phyloP scores from a whole-genome alignment of 2,888 invertebrate genomes.

The Anoplius nigerrimus region DNA sequence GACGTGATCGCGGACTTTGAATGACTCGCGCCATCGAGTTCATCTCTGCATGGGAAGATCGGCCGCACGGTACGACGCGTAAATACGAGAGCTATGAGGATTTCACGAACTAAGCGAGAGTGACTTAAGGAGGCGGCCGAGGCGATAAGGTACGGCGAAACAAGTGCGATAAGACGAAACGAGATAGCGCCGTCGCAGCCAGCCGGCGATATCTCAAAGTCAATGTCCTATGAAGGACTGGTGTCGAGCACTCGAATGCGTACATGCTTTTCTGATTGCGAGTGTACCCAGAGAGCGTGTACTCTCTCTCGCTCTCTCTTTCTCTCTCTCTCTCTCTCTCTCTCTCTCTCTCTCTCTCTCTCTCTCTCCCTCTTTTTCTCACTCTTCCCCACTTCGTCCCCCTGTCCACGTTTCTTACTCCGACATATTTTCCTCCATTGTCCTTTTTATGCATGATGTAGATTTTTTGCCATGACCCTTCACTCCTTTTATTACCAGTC shows the following conservation, averaged over 20 bases:
- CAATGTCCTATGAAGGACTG: slow-evolving; percentile 75
- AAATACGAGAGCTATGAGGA: slow-evolving; percentile 28
- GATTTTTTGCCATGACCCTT: too few relatives aligned
- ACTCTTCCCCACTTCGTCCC: not conserved
- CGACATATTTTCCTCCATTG: not conserved
- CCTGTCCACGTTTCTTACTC: slow-evolving; percentile 1
- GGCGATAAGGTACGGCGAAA: slow-evolving; percentile 68
- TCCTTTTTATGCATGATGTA: too few relatives aligned
- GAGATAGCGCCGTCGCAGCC: slow-evolving; percentile 69
- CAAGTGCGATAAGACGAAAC: slow-evolving; percentile 71
- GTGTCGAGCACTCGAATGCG: slow-evolving; percentile 50
- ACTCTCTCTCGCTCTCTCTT: slow-evolving; percentile 7
- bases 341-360: slow-evolving; percentile 3
- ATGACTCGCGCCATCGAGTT: not conserved
- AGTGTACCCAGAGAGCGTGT: slow-evolving; percentile 10
- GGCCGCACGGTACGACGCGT: not conserved
- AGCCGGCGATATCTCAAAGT: slow-evolving; percentile 73
- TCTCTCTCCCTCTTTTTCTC: slow-evolving; percentile 3
- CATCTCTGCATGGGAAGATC: not conserved
- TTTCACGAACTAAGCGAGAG: slow-evolving; percentile 49
- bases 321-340: slow-evolving; percentile 2
- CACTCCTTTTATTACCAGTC: too few relatives aligned
- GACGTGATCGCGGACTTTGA: too few relatives aligned
- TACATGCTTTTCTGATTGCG: slow-evolving; percentile 49
- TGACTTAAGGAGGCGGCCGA: slow-evolving; percentile 54